A percentile compares a stretch with the other conserved stretches of the same genome.
These are phyloP conservation scores for Bubo bubo DNA, from an alignment of 2,113 vertebrate species.

Conservation along the genomic window DNA sequence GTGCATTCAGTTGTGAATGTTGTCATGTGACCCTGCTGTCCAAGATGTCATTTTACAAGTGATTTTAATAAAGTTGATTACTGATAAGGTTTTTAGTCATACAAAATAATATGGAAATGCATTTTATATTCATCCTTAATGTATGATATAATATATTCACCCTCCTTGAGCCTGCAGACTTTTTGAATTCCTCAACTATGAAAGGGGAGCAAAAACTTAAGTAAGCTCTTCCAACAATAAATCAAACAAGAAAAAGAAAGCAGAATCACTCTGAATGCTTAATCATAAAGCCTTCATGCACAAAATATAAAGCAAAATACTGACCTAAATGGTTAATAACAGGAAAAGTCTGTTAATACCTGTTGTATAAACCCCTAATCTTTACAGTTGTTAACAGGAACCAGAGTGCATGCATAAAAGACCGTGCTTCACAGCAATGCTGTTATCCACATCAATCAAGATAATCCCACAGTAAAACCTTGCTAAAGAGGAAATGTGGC, in stretches of 20 bases:
- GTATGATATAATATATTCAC: neutral
- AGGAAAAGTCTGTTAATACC: constrained; percentile 35
- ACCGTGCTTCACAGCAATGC: neutral
- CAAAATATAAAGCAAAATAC: constrained; percentile 6
- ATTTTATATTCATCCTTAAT: neutral
- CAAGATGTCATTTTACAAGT: neutral
- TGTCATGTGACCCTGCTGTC: neutral
- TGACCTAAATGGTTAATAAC: constrained; percentile 46
- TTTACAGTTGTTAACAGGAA: constrained; percentile 54
- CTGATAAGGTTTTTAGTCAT: neutral
- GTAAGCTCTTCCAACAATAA: neutral
- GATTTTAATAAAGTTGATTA: neutral
- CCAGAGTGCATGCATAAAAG: neutral
- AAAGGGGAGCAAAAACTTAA: neutral
- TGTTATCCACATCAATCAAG: constrained; percentile 38
- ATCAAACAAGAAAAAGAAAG: neutral
- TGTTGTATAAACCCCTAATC: constrained; percentile 36
- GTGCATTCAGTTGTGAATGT: neutral
- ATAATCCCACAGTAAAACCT: constrained; percentile 37
- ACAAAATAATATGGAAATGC: neutral
- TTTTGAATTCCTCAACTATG: neutral
- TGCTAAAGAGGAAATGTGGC: constrained; percentile 38
- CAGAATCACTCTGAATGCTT: neutral
- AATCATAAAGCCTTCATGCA: neutral
- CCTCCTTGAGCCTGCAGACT: neutral